phyloP scores from a whole-genome alignment of 2,797 vertebrate species.

The Argyrosomus regius region DNA sequence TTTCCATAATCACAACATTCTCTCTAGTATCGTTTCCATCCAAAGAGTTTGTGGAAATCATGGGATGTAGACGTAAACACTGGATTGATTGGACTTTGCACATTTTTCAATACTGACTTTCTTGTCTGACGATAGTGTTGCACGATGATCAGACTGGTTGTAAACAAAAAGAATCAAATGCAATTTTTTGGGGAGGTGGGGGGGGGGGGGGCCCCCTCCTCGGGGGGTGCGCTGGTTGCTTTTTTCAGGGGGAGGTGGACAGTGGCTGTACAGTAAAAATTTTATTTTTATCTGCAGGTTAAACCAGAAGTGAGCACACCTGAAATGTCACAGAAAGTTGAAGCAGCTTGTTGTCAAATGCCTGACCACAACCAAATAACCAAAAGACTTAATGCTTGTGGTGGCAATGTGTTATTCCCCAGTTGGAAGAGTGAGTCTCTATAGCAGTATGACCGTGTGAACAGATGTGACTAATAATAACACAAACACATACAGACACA shows the following conservation, averaged over 20 bases:
- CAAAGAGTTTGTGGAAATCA: background rate
- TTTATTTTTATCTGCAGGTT: too few relatives aligned
- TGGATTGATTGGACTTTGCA: too few relatives aligned
- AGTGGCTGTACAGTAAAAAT: too few relatives aligned
- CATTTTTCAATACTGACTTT: background rate
- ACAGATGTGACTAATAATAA: slow-evolving; percentile 7
- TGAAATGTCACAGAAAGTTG: too few relatives aligned
- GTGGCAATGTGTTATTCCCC: slow-evolving; percentile 1
- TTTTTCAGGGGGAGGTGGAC: too few relatives aligned
- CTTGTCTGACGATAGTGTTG: background rate
- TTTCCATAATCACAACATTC: background rate
- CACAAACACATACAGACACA: slow-evolving; percentile 6
- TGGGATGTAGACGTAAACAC: background rate
- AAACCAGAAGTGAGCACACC: too few relatives aligned
- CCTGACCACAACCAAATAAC: background rate
- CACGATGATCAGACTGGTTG: background rate
- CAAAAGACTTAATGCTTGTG: background rate
- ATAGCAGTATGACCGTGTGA: slow-evolving; percentile 3
- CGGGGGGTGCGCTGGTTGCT: too few relatives aligned
- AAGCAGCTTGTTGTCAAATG: background rate
- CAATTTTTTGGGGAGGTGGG: too few relatives aligned
- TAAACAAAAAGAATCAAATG: background rate
- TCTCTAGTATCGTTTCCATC: background rate
- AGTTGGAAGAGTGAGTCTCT: slow-evolving; percentile 26
- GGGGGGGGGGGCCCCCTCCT: too few relatives aligned